phyloP scores from a whole-genome alignment of 2,113 vertebrate species.

The Calidris pugnax region DNA sequence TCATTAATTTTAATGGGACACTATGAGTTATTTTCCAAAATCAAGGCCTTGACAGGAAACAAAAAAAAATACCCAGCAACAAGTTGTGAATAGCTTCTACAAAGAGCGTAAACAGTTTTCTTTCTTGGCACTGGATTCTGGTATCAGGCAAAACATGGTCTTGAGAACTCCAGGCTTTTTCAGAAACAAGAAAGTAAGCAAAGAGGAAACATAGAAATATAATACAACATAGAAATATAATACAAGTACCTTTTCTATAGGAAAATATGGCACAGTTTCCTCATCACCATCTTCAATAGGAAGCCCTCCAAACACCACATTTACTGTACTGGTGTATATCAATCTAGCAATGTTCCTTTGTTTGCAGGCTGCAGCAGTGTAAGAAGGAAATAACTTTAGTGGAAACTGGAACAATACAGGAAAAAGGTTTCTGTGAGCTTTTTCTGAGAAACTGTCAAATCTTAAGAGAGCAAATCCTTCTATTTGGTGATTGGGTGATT shows the following conservation, averaged over 20 bases:
- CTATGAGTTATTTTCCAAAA: not conserved
- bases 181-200: not conserved
- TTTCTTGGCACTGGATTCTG: not conserved
- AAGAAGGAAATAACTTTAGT: not conserved
- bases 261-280: slow-evolving; percentile 83
- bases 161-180: not conserved
- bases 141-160: not conserved
- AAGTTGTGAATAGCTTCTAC: not conserved
- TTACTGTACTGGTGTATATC: slow-evolving; percentile 92
- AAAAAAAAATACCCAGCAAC: not conserved
- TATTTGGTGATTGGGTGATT: not conserved
- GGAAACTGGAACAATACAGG: not conserved
- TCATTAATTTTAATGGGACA: not conserved
- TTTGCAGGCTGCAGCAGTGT: slow-evolving; percentile 73
- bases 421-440: not conserved
- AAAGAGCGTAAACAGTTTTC: not conserved
- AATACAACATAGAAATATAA: not conserved
- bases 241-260: slow-evolving; percentile 80
- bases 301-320: slow-evolving; percentile 87
- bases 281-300: slow-evolving; percentile 88
- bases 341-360: slow-evolving; percentile 79
- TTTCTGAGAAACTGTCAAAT: not conserved
- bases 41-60: not conserved
- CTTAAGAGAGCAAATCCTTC: not conserved
- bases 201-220: not conserved